phyloP scores from a whole-genome alignment of 2,888 invertebrate species.

The Proisotoma minuta region DNA sequence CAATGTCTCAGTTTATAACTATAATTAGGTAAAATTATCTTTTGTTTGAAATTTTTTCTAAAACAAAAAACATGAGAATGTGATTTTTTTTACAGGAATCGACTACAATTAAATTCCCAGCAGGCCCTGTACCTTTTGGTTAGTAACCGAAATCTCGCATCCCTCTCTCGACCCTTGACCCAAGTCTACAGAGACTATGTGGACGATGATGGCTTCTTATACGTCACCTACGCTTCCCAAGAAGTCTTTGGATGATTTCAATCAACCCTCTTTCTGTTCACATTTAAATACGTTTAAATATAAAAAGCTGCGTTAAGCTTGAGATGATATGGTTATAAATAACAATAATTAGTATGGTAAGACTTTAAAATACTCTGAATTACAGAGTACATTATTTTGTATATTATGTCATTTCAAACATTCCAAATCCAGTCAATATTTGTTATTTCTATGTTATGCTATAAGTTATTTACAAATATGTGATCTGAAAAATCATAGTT shows the following conservation, averaged over 20 bases:
- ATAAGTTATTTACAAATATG: too few species aligned
- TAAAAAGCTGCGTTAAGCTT: too few species aligned
- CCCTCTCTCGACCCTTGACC: constrained; percentile 72
- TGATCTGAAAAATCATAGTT: too few species aligned
- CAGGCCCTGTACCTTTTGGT: constrained; percentile 78
- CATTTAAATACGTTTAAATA: too few species aligned
- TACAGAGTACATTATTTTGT: too few species aligned
- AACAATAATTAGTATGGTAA: too few species aligned
- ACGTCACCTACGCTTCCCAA: constrained; percentile 83
- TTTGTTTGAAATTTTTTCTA: constrained; percentile 10
- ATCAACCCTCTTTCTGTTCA: too few species aligned
- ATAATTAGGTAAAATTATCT: constrained; percentile 67
- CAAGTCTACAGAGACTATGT: constrained; percentile 73
- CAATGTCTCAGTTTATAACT: constrained; percentile 80
- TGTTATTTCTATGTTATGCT: too few species aligned
- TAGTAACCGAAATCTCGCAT: constrained; percentile 74
- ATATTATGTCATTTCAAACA: too few species aligned
- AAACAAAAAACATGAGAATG: background rate
- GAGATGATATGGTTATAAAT: too few species aligned
- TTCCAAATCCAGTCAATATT: too few species aligned
- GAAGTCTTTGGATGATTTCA: constrained; percentile 71
- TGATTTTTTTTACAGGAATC: constrained; percentile 52
- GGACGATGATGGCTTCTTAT: constrained; percentile 79
- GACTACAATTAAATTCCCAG: constrained; percentile 60
- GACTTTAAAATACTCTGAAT: too few species aligned